phyloP scores from a whole-genome alignment of 2,888 invertebrate genomes.

The Eristalinus aeneus region DNA sequence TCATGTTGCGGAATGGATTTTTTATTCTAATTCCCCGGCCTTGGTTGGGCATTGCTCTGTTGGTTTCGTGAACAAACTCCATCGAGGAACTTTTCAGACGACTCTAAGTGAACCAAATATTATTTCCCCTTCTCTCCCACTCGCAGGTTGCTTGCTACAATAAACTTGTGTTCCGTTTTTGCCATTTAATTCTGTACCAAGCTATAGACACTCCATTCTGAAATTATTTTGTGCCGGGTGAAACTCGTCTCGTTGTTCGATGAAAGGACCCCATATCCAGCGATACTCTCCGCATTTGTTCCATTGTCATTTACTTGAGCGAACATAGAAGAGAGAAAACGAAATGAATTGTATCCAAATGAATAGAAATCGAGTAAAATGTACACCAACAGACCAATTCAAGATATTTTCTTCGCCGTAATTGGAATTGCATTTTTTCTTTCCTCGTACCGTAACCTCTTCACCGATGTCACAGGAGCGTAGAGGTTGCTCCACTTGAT shows the following conservation, averaged over 20 bases:
- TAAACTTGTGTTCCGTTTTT: not conserved
- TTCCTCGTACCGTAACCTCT: conserved; percentile 9
- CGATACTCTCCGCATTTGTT: not conserved
- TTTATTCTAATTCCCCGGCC: conserved; percentile 34
- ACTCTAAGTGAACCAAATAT: conserved; percentile 9
- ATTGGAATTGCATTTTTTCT: conserved; percentile 54
- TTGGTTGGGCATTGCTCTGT: not conserved
- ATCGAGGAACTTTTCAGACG: conserved; percentile 28
- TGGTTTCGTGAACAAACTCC: conserved; percentile 4
- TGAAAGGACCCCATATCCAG: not conserved
- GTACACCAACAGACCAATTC: conserved; percentile 5
- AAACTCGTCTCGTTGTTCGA: not conserved
- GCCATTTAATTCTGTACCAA: not conserved
- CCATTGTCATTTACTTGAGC: conserved; percentile 27
- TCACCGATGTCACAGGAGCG: not conserved
- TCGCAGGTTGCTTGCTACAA: too few species aligned
- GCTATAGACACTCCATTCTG: not conserved
- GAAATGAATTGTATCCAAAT: not conserved
- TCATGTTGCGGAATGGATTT: conserved; percentile 20
- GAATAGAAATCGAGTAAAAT: conserved; percentile 17
- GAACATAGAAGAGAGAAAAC: not conserved
- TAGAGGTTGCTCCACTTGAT: not conserved
- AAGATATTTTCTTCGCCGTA: conserved; percentile 25
- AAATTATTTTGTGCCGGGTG: conserved; percentile 17
- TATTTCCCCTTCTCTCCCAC: too few species aligned